Conservation (phyloP, 2,888 invertebrate species). For the Synanthedon andrenaeformis region DNA sequence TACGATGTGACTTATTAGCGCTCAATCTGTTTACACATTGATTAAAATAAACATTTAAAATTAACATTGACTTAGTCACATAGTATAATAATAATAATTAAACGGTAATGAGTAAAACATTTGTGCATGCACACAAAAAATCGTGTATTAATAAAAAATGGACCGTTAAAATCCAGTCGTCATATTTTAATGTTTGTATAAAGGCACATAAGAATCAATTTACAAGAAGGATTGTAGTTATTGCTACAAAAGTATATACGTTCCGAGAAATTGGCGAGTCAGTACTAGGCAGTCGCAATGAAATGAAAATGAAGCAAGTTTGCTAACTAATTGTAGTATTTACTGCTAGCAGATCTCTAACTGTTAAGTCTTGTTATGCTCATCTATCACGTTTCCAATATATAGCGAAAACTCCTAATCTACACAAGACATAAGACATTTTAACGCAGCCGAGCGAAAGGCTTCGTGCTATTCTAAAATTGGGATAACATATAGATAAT, state of each 20-base stretch:
- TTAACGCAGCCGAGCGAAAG: too few relatives aligned
- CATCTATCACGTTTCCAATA: constrained; percentile 1
- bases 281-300: too few relatives aligned
- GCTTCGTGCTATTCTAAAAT: too few relatives aligned
- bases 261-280: too few relatives aligned
- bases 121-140: constrained; percentile 60
- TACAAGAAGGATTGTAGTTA: constrained; percentile 21
- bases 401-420: background rate
- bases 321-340: background rate
- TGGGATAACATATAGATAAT: too few relatives aligned
- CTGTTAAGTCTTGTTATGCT: background rate
- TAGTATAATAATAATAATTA: constrained; percentile 36
- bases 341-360: background rate
- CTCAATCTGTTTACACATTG: constrained; percentile 27
- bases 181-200: constrained; percentile 25
- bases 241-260: too few relatives aligned
- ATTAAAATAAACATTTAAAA: constrained; percentile 49
- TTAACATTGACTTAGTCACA: constrained; percentile 53
- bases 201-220: constrained; percentile 66
- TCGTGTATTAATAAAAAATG: constrained; percentile 42
- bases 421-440: too few relatives aligned
- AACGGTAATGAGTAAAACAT: constrained; percentile 46
- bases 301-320: too few relatives aligned
- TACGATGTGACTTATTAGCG: constrained; percentile 58
- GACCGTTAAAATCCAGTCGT: constrained; percentile 59